phyloP scores from a whole-genome alignment of 2,888 invertebrate species.

The Drosophila dives region DNA sequence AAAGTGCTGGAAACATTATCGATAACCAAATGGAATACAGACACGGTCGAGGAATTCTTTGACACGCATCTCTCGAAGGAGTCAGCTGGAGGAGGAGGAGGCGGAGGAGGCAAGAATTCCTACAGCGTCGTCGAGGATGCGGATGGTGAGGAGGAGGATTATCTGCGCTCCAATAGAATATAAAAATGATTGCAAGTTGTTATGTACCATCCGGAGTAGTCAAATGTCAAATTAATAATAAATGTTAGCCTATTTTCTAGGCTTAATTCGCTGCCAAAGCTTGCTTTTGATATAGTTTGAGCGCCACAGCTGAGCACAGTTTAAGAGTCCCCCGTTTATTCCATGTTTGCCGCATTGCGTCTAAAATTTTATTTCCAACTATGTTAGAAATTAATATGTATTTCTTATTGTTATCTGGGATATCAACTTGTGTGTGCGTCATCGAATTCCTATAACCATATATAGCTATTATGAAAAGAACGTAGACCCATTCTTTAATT shows the following conservation, averaged over 20 bases:
- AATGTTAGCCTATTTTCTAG: conserved; percentile 54
- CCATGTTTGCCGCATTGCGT: conserved; percentile 59
- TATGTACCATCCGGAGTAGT: conserved; percentile 28
- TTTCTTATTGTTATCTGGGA: conserved; percentile 57
- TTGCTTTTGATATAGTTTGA: conserved; percentile 49
- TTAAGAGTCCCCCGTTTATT: conserved; percentile 5
- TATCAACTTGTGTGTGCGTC: conserved; percentile 49
- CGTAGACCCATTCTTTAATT: conserved; percentile 1
- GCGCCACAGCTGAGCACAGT: neutral
- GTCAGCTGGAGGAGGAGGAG: conserved; percentile 27
- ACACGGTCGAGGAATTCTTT: conserved; percentile 98
- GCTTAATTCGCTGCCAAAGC: conserved; percentile 19
- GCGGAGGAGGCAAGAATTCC: conserved; percentile 76
- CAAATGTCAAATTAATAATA: conserved; percentile 33
- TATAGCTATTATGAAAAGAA: conserved; percentile 34
- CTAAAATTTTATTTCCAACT: conserved; percentile 51
- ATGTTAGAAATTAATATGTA: conserved; percentile 44
- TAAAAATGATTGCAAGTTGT: conserved; percentile 32
- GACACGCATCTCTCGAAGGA: conserved; percentile 91
- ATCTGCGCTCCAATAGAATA: conserved; percentile 64
- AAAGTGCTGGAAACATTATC: conserved; percentile 95
- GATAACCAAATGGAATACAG: conserved; percentile 99
- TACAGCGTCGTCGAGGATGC: conserved; percentile 85
- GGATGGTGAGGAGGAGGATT: conserved; percentile 85
- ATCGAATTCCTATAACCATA: conserved; percentile 46